phyloP scores from a whole-genome alignment of 2,797 vertebrate species.

The Falco concolor region DNA sequence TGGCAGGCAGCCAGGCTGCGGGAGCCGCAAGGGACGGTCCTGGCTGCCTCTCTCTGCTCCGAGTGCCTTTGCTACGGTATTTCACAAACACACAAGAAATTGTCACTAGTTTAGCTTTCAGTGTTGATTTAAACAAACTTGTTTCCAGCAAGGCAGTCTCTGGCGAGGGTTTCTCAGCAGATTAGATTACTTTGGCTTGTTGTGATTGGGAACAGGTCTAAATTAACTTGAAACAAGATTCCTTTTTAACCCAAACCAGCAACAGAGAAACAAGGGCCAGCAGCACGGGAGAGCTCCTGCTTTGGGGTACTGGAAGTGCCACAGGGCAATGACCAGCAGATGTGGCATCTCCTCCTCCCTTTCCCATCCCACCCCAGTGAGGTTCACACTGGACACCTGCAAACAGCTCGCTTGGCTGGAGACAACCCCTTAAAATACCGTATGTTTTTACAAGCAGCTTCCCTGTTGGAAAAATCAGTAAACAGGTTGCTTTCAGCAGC shows the following conservation, averaged over 20 bases:
- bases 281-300: neutral
- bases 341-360: neutral
- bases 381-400: neutral
- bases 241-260: neutral
- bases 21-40: neutral
- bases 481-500: neutral
- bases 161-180: neutral
- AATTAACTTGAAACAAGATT: neutral
- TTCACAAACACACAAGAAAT: neutral
- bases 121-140: neutral
- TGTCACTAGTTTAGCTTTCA: neutral
- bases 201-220: neutral
- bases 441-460: neutral
- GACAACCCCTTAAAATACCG: neutral
- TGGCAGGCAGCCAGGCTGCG: neutral
- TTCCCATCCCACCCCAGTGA: neutral
- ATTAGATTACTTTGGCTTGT: neutral
- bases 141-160: neutral
- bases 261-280: neutral
- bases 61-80: rapidly evolving
- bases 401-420: neutral
- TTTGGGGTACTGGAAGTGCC: neutral
- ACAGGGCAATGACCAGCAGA: rapidly evolving
- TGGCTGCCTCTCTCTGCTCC: neutral
- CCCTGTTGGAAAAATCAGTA: neutral